A percentile compares a stretch with the other conserved stretches of the same genome.
Evolutionary conservation across 2,113 vertebrate genomes (phyloP).

Genomic region (Ciconia maguari): DNA sequence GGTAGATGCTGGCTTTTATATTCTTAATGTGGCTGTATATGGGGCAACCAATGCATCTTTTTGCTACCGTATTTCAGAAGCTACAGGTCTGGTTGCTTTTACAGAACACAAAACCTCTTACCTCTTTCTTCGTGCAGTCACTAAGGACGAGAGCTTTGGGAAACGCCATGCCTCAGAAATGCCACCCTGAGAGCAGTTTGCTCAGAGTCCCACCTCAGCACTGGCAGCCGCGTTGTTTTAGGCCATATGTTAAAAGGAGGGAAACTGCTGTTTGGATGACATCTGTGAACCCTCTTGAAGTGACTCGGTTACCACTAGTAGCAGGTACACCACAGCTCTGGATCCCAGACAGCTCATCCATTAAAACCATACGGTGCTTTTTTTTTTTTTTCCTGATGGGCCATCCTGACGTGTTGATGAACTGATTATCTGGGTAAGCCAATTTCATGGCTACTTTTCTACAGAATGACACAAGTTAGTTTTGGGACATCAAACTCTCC

Average conservation of each 20-base stretch:
- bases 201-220: not conserved
- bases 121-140: accelerated
- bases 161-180: accelerated
- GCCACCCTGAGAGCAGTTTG: not conserved
- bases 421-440: not conserved
- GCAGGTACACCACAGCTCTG: not conserved
- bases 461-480: not conserved
- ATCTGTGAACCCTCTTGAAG: not conserved
- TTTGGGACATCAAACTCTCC: not conserved
- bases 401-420: not conserved
- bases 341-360: not conserved
- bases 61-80: not conserved
- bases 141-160: not conserved
- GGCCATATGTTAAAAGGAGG: not conserved
- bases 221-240: not conserved
- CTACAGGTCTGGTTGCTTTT: not conserved
- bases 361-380: not conserved
- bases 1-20: not conserved
- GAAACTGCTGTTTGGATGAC: not conserved
- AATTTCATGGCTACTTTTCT: not conserved
- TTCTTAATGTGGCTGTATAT: not conserved
- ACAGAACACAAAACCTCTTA: not conserved
- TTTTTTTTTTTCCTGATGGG: too few relatives aligned
- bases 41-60: not conserved
- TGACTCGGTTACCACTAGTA: not conserved